These are phyloP conservation scores for Geodia barretti DNA, from an alignment of 37 sponge, comb jelly and placozoan genomes.

Conservation along the genomic window DNA sequence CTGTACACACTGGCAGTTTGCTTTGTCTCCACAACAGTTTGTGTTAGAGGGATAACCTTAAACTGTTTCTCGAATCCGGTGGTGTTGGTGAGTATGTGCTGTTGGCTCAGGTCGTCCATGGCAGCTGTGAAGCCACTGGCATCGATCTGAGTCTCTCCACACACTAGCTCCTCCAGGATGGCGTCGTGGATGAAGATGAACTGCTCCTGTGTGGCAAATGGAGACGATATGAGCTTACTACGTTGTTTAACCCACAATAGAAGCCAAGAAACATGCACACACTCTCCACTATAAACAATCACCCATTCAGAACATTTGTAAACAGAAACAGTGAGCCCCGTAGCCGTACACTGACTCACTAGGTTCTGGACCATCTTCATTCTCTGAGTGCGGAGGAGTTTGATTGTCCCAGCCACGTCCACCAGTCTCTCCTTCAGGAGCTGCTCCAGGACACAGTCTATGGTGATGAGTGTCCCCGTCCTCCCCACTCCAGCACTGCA, in stretches of 20 bases:
- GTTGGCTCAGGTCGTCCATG: conserved; percentile 25
- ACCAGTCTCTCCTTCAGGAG: conserved; percentile 40
- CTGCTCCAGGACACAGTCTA: conserved; percentile 63
- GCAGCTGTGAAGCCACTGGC: conserved; percentile 5
- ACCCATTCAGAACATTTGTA: too few species aligned
- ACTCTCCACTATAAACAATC: too few species aligned
- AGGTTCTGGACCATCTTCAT: conserved; percentile 69
- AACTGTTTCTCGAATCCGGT: conserved; percentile 69
- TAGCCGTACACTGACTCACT: too few species aligned
- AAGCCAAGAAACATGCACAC: too few species aligned
- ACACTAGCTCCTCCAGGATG: conserved; percentile 49
- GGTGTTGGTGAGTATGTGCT: conserved; percentile 4
- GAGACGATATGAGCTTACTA: too few species aligned
- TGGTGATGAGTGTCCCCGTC: conserved; percentile 71
- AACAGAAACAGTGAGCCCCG: too few species aligned
- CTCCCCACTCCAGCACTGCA: conserved; percentile 84
- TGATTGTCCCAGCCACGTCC: conserved; percentile 47
- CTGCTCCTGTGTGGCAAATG: conserved; percentile 52
- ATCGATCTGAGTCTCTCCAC: conserved; percentile 62
- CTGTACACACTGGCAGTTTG: too few species aligned
- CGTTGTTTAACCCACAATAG: too few species aligned
- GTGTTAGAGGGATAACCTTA: too few species aligned
- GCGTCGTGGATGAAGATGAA: conserved; percentile 69
- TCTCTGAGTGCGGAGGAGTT: conserved; percentile 46
- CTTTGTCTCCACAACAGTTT: too few species aligned